These are phyloP conservation scores for Scaptodrosophila lebanonensis DNA, from an alignment of 1,140 invertebrate species.

Conservation along the genomic window DNA sequence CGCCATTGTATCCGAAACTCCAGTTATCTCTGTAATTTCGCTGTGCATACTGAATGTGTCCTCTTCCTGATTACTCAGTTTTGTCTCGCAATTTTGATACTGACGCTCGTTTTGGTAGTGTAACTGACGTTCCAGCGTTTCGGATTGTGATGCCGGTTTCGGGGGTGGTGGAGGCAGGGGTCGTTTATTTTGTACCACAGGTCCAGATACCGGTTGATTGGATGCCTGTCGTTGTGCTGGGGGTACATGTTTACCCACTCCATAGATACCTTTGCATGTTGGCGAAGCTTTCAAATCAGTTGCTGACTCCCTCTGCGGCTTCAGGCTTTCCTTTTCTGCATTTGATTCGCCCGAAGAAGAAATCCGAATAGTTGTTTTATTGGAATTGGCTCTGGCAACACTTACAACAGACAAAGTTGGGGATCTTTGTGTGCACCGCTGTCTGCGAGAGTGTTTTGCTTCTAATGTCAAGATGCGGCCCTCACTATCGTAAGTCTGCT, in stretches of 20 bases:
- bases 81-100: neutral
- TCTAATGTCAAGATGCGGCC: constrained; percentile 81
- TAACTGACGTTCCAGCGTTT: neutral
- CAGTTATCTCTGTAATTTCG: constrained; percentile 69
- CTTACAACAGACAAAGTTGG: constrained; percentile 78
- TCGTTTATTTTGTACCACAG: constrained; percentile 44
- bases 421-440: constrained; percentile 80
- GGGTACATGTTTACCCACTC: neutral
- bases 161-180: constrained; percentile 59
- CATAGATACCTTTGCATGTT: constrained; percentile 1
- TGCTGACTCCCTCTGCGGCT: constrained; percentile 15
- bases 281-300: constrained; percentile 1
- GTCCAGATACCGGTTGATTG: constrained; percentile 57
- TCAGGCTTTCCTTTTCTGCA: constrained; percentile 27
- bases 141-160: constrained; percentile 2
- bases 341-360: constrained; percentile 36
- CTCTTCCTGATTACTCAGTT: constrained; percentile 35
- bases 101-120: constrained; percentile 8
- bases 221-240: neutral
- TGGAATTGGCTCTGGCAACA: constrained; percentile 27
- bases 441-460: constrained; percentile 83
- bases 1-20: constrained; percentile 49
- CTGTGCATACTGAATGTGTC: constrained; percentile 67
- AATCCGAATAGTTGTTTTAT: constrained; percentile 67
- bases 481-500: constrained; percentile 69